Evolutionary conservation across 1,140 invertebrate genomes (phyloP), one percentile per base, ranked within the genome.

Genomic region (Liolophura sinensis): DNA sequence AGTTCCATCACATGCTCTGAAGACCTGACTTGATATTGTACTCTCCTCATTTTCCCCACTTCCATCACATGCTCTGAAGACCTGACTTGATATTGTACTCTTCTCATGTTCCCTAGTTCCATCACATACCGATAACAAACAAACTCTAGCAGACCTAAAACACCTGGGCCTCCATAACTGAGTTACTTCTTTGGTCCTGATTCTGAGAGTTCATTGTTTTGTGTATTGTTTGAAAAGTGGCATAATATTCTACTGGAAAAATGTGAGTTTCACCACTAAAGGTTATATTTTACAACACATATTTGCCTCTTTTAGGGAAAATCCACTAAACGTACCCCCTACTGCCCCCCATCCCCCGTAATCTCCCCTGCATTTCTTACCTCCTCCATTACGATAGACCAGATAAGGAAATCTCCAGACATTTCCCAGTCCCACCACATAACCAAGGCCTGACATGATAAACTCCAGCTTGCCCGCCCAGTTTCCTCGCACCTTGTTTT

Each of bases 401-500:
- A 96, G 85, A 81, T 95, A 97, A 16, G 95, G 95, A 87, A 97
- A 98, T 75, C 95, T 88, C 94, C 94, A 96, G 62, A 96, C 94
- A 81, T 96, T 96, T 40, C 94, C 94, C 40, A 96, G 87, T 0
- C 87, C 86, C 1, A 88, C 85, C 16, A 86, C 84, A 70, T 85
- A 84, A 57, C 85, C 84, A 3, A 88, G 78, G 62, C 85, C 80
- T 0, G 86, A 85, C 16, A 88, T 70, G 24, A 87, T 77, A 72
- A 87, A 87, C 65, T 87, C 87, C 25, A 81, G 54, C 22, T 73
- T 72, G 40, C 75, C 71, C n/a, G 70, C 72, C 77, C 79, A 81
- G 73, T 81, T 78, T n/a, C 75, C 78, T 46, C 78, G 64, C 47
- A 73, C 62, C 63, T 70, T 73, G 51, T 73, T 76, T 54, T 77